These are phyloP conservation scores for Iphiclides podalirius DNA, from an alignment of 2,888 invertebrate genomes.

Conservation along the genomic window DNA sequence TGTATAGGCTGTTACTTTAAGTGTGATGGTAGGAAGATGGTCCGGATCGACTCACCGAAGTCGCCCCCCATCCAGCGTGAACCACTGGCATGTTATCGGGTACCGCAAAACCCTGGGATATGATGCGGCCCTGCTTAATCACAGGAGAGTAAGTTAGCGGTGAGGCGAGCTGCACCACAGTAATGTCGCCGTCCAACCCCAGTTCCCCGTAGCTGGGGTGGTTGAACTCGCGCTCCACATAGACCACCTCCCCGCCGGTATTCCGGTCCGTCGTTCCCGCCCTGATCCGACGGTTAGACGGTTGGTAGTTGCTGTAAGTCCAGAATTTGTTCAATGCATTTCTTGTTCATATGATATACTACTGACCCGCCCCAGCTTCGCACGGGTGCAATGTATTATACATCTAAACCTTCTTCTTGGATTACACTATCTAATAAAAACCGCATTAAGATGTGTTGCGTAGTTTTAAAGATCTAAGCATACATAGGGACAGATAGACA, in stretches of 20 bases:
- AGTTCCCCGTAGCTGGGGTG: constrained; percentile 43
- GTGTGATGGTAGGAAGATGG: too few species aligned
- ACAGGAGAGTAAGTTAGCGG: constrained; percentile 33
- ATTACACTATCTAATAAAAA: too few species aligned
- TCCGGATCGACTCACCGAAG: constrained; percentile 42
- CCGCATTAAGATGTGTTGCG: too few species aligned
- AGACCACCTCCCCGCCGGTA: constrained; percentile 43
- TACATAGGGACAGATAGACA: too few species aligned
- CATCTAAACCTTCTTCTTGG: too few species aligned
- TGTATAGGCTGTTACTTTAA: too few species aligned
- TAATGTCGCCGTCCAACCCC: constrained; percentile 44
- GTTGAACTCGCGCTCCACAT: constrained; percentile 33
- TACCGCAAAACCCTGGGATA: constrained; percentile 24
- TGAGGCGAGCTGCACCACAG: constrained; percentile 34
- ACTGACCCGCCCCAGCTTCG: too few species aligned
- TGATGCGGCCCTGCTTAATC: constrained; percentile 37
- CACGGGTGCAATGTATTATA: too few species aligned
- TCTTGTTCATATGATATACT: too few species aligned
- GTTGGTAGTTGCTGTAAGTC: constrained; percentile 34
- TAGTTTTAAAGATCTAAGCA: too few species aligned
- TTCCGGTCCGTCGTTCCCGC: constrained; percentile 49
- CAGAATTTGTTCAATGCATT: too few species aligned
- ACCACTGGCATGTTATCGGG: constrained; percentile 40
- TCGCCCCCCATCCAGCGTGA: constrained; percentile 51
- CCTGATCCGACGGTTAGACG: constrained; percentile 44